Percentiles rank a stretch among this genome's conserved stretches.
phyloP scores from a whole-genome alignment of 2,113 vertebrate genomes.

The Cairina moschata region DNA sequence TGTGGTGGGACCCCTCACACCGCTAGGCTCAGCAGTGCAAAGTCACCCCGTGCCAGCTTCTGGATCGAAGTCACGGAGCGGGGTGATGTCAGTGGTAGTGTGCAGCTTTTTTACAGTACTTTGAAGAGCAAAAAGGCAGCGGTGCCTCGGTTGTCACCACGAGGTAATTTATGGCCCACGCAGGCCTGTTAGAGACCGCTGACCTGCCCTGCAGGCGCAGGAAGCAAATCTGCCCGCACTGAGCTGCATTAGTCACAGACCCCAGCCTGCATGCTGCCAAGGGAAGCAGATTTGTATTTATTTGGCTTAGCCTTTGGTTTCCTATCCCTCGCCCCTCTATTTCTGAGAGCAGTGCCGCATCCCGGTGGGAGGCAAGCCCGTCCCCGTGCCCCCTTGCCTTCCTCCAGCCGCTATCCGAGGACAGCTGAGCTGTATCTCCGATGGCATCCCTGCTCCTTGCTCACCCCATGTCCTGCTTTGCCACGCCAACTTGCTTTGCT shows the following conservation, averaged over 20 bases:
- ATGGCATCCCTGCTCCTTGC: not conserved
- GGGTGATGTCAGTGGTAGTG: not conserved
- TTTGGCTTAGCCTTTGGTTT: conserved; percentile 51
- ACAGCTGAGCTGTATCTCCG: not conserved
- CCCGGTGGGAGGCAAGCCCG: conserved; percentile 33
- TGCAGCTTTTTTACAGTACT: not conserved
- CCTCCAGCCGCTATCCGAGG: not conserved
- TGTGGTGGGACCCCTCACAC: not conserved
- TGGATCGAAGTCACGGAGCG: not conserved
- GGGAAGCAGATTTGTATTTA: conserved; percentile 9
- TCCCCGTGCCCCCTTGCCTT: not conserved
- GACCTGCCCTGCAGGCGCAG: not conserved
- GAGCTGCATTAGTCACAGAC: conserved; percentile 15
- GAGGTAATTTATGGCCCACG: conserved; percentile 1
- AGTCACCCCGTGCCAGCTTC: conserved; percentile 9
- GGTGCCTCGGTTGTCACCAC: not conserved
- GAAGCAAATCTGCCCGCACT: conserved; percentile 11
- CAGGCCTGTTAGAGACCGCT: not conserved
- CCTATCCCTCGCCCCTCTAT: not conserved
- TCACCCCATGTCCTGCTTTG: not conserved
- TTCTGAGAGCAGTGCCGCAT: conserved; percentile 39
- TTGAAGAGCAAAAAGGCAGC: not conserved
- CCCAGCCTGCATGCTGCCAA: not conserved
- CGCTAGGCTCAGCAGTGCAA: conserved; percentile 25
- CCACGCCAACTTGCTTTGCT: not conserved